These are phyloP conservation scores for Chloromyia formosa DNA, from an alignment of 2,888 invertebrate species.

Conservation along the genomic window DNA sequence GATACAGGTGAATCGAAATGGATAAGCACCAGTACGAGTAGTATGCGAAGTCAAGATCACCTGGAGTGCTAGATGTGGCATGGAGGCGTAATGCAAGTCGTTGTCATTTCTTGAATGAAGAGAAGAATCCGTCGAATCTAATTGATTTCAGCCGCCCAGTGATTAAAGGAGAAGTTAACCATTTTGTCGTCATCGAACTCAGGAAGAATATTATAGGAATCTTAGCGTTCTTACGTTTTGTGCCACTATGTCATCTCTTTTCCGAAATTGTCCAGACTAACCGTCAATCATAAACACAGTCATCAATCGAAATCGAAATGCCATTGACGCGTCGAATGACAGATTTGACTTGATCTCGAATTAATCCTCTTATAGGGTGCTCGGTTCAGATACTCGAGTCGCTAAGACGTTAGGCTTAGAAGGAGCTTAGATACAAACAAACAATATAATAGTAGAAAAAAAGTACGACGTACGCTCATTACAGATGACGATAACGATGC, in stretches of 20 bases:
- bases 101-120: too few species aligned
- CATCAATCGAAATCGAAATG: conserved; percentile 40
- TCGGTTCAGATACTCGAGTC: neutral
- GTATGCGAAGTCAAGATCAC: neutral
- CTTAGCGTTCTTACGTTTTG: too few species aligned
- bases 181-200: too few species aligned
- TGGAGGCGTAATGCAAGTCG: neutral
- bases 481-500: conserved; percentile 7
- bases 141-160: too few species aligned
- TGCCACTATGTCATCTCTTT: conserved; percentile 25
- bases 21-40: neutral
- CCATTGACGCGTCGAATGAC: conserved; percentile 36
- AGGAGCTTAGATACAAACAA: too few species aligned
- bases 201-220: too few species aligned
- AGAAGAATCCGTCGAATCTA: too few species aligned
- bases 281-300: conserved; percentile 34
- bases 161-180: too few species aligned
- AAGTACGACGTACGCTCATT: neutral
- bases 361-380: conserved; percentile 34
- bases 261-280: neutral
- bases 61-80: neutral
- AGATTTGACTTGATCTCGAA: conserved; percentile 36
- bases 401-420: conserved; percentile 14
- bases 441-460: too few species aligned
- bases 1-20: conserved; percentile 1